Base-by-base conservation (phyloP, 1,140 invertebrate genomes). In the Drosophila orena region DNA sequence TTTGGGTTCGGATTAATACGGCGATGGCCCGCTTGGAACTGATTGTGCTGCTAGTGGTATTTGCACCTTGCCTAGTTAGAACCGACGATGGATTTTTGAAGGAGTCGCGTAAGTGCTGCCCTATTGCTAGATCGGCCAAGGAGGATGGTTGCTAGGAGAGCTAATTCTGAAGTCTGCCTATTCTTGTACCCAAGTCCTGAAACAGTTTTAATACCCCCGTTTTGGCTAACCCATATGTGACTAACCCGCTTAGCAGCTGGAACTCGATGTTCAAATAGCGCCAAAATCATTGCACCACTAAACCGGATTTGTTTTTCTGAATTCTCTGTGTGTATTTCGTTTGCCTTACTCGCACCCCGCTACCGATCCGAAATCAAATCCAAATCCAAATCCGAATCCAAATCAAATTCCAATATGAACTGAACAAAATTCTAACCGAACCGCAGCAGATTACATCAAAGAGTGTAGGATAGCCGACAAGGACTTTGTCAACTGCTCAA, bases 401-500 rank as follows among this genome's bases (percentile, higher is more conserved):
- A 50, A n/a, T 30, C 8, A 7, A 30, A 30, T 10, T 30, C 30
- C 44, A 15, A 69, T 69, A 49, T 73, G 61, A 83, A 75, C 52
- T 44, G 34, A 79, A 66, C 54, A 38, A 74, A 90, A 77, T 86
- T 81, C 59, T 79, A 88, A 75, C 80, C 81, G 64, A 91, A 91
- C 81, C 94, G 92, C 92, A 95, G 95, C 95, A 43, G 93, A 93
- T 92, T 95, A 94, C 89, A 94, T 95, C 52, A 94, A 94, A 85
- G 94, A 95, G 79, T 95, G 95, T 91, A 92, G 93, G 66, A 94
- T 94, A 92, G 94, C 93, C 70, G 93, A 94, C 81, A 94, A 93
- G 59, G 92, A 94, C 64, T 95, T 95, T 72, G 92, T 94, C 38
- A 94, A 95, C 70, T 95, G 95, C 86, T 95, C 95, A 4, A 93